A percentile compares a stretch with the other conserved stretches of the same genome.
phyloP scores from a whole-genome alignment of 1,140 invertebrate species.

The Prorops nasuta region DNA sequence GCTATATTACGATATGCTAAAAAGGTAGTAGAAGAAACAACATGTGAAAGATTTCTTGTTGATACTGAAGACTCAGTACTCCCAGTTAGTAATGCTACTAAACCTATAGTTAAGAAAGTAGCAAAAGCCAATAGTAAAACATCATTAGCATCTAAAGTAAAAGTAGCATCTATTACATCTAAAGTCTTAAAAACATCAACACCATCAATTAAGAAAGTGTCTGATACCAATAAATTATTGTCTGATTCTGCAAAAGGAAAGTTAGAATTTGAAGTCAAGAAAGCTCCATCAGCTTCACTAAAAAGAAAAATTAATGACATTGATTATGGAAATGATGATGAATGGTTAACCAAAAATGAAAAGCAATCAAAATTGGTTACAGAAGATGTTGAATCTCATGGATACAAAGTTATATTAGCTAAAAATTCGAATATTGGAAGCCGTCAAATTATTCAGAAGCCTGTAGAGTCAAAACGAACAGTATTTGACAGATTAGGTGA shows the following conservation, averaged over 20 bases:
- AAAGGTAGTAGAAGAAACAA: conserved; percentile 62
- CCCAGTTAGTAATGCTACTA: conserved; percentile 13
- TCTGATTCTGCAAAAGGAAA: conserved; percentile 21
- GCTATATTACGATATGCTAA: conserved; percentile 75
- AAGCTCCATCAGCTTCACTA: conserved; percentile 14
- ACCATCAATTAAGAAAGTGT: conserved; percentile 15
- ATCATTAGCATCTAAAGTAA: conserved; percentile 15
- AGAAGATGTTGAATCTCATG: conserved; percentile 42
- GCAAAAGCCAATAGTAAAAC: conserved; percentile 23
- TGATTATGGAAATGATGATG: conserved; percentile 25
- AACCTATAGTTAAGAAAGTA: conserved; percentile 32
- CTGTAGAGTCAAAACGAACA: conserved; percentile 45
- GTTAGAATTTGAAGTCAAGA: conserved; percentile 18
- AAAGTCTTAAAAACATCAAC: conserved; percentile 28
- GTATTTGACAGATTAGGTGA: conserved; percentile 55
- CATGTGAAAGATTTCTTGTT: conserved; percentile 53
- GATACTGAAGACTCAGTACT: conserved; percentile 38
- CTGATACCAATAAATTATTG: conserved; percentile 31
- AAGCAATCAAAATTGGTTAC: conserved; percentile 35
- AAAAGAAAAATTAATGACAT: conserved; percentile 31
- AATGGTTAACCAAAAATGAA: conserved; percentile 22
- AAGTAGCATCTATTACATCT: conserved; percentile 13
- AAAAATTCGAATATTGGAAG: conserved; percentile 45
- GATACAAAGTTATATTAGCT: conserved; percentile 54
- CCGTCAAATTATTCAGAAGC: conserved; percentile 47